Percentiles rank a stretch among this genome's conserved stretches.
Evolutionary conservation across 2,113 vertebrate species (phyloP).

Genomic region (Phainopepla nitens): DNA sequence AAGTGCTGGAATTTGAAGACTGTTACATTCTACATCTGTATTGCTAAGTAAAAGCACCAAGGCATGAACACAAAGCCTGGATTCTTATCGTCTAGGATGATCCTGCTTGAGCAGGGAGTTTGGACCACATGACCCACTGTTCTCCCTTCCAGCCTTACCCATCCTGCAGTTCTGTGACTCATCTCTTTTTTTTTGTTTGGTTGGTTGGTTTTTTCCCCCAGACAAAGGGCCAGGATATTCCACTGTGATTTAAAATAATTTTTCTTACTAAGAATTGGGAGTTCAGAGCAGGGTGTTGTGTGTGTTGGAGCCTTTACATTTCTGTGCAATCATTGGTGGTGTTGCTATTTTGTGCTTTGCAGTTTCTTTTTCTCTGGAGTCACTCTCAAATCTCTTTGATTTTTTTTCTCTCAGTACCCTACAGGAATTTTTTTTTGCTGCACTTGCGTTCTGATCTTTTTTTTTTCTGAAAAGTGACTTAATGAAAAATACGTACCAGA

Average conservation of each 20-base stretch:
- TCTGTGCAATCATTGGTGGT: neutral
- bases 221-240: neutral
- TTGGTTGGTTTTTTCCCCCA: neutral
- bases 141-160: neutral
- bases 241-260: neutral
- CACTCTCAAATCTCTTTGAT: neutral
- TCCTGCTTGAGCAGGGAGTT: neutral
- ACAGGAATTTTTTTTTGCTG: conserved; percentile 27
- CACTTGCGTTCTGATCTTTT: neutral
- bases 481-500: conserved; percentile 54
- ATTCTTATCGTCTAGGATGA: accelerated
- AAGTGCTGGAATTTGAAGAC: neutral
- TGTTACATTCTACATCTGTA: neutral
- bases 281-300: neutral
- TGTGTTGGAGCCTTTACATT: neutral
- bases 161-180: neutral
- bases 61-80: neutral
- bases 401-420: neutral
- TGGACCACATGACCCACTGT: neutral
- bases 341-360: neutral
- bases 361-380: neutral
- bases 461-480: conserved; percentile 5
- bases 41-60: neutral
- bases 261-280: neutral
- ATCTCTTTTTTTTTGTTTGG: neutral